Base-by-base conservation (phyloP, 2,888 invertebrate species). In the Myopa testacea region DNA sequence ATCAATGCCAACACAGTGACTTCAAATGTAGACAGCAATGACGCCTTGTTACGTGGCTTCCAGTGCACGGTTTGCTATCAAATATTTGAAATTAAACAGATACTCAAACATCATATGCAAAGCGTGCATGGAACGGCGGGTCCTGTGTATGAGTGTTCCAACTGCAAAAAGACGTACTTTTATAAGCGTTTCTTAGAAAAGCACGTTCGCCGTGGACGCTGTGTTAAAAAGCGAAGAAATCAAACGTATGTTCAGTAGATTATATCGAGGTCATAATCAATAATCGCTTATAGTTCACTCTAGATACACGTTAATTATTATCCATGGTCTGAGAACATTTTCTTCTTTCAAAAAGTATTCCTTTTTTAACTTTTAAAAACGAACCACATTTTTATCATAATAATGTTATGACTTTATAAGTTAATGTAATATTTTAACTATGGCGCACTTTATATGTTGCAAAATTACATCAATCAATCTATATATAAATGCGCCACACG, bases 181-280 rank as follows among this genome's bases (percentile, higher is more conserved):
- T 89, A 89, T 76, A 89, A 89, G 81, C 86, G 89, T 10, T 89
- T 89, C 80, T 84, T 89, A 5, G 89, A 89, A 80, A 89, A 89
- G 79, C 89, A 89, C 80, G 83, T 89, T n/a, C 86, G 89, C 0
- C 87, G 88, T 37, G 88, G 89, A 26, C 85, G 88, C 16, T 89
- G 89, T 78, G 88, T 88, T n/a, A 87, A 88, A 75, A 88, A 88
- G 80, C 84, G 89, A 65, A 86, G 89, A 71, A 89, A 89, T 82
- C 89, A 88, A 81, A 89, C 89, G 88, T 88, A 80, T 85, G 88
- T 76, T 26, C 38, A 4, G 19, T 65, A 4, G 16, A 45, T 45
- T 70, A 7, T 58, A 71, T 6, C 4, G 10, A 45, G 45, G 6
- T 45, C 10, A 6, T 6, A 45, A 45, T 6, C 45, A 45, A 45